phyloP scores from a whole-genome alignment of 2,113 vertebrate genomes.

The Ptilonorhynchus violaceus region DNA sequence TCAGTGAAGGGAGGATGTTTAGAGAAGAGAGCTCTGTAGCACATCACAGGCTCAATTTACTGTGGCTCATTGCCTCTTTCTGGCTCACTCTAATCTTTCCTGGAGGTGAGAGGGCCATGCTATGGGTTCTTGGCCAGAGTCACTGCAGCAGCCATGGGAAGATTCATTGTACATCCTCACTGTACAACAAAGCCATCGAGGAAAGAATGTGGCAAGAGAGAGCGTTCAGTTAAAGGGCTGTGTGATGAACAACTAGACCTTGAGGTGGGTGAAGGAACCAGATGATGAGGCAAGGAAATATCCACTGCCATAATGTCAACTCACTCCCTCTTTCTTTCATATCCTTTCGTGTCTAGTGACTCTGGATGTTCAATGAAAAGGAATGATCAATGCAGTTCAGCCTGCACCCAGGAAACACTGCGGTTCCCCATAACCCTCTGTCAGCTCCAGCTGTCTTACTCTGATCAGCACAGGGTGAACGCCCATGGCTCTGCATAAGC shows the following conservation, averaged over 20 bases:
- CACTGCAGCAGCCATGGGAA: neutral
- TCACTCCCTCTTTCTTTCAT: neutral
- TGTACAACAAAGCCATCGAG: neutral
- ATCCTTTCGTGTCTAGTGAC: neutral
- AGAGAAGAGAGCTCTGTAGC: neutral
- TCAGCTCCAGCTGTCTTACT: neutral
- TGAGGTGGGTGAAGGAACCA: neutral
- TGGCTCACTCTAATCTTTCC: neutral
- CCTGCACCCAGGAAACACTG: neutral
- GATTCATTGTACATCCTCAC: neutral
- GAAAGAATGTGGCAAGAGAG: neutral
- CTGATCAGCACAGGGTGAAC: fast-evolving
- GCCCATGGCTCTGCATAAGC: neutral
- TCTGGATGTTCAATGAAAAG: neutral
- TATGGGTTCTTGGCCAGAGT: neutral
- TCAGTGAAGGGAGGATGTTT: neutral
- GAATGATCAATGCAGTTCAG: neutral
- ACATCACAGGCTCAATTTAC: neutral
- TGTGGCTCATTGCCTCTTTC: neutral
- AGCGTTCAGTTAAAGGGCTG: neutral
- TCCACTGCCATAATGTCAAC: neutral
- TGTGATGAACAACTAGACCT: neutral
- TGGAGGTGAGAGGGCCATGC: neutral
- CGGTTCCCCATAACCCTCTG: neutral
- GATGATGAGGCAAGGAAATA: neutral